Percentiles rank a stretch among this genome's conserved stretches.
phyloP scores from a whole-genome alignment of 2,113 vertebrate species.

The Phrynosoma blainvillii region DNA sequence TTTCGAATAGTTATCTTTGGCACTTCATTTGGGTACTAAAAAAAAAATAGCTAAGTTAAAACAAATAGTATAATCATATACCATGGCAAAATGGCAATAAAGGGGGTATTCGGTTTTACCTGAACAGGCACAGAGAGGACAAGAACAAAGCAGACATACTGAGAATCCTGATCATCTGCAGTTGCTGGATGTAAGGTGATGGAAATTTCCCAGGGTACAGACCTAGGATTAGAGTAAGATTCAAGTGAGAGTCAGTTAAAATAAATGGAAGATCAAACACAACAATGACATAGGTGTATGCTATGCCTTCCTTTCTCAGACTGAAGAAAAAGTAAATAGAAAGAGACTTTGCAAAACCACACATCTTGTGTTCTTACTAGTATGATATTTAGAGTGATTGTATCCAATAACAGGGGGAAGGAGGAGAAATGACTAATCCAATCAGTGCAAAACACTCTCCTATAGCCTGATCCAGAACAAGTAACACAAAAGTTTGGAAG shows the following conservation, averaged over 20 bases:
- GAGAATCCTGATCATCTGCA: conserved; percentile 88
- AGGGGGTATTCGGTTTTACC: conserved; percentile 69
- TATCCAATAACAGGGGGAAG: not conserved
- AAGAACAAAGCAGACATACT: conserved; percentile 91
- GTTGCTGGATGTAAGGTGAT: conserved; percentile 92
- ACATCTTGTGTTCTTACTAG: not conserved
- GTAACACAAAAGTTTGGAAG: not conserved
- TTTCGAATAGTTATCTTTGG: conserved; percentile 87
- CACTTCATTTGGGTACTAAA: conserved; percentile 77
- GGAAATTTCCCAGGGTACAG: conserved; percentile 83
- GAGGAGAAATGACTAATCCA: not conserved
- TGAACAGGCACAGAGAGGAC: conserved; percentile 84
- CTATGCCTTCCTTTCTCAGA: not conserved
- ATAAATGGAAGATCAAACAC: not conserved
- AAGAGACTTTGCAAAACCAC: not conserved
- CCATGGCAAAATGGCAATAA: accelerated
- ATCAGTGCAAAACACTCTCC: not conserved
- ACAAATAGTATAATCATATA: accelerated
- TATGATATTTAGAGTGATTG: not conserved
- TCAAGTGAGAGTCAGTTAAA: not conserved
- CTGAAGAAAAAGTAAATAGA: not conserved
- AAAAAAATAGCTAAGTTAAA: accelerated
- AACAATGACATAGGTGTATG: not conserved
- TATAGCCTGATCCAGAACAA: not conserved
- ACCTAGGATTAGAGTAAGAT: conserved; percentile 66